These are phyloP conservation scores for Siniperca scherzeri DNA, from an alignment of 2,797 vertebrate genomes.

Conservation along the genomic window DNA sequence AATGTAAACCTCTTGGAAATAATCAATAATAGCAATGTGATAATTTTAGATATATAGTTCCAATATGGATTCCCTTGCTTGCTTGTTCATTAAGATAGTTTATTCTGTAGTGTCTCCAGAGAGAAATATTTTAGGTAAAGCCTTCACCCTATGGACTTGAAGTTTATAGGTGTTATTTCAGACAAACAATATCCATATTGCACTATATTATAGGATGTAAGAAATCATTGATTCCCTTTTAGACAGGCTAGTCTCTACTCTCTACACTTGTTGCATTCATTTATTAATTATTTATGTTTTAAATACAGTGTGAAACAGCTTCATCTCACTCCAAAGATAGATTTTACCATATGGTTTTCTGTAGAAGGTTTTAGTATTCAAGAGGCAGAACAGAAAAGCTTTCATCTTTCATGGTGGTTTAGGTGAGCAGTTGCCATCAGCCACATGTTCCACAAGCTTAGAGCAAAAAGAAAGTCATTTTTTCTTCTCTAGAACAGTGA, in stretches of 20 bases:
- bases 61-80: background rate
- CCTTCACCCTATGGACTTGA: background rate
- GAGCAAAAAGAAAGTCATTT: background rate
- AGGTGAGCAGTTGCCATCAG: background rate
- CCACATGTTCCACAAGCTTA: background rate
- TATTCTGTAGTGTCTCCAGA: background rate
- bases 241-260: background rate
- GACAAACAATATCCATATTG: background rate
- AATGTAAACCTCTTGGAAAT: background rate
- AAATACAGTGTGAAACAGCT: background rate
- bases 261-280: background rate
- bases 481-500: conserved; percentile 15
- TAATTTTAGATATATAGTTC: background rate
- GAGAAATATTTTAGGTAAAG: background rate
- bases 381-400: background rate
- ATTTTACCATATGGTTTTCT: background rate
- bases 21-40: background rate
- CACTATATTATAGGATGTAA: background rate
- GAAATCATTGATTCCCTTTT: background rate
- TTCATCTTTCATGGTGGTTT: background rate
- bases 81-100: background rate
- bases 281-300: background rate
- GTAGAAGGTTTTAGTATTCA: background rate
- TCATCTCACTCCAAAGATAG: background rate
- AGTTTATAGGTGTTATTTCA: background rate